Evolutionary conservation across 1,140 invertebrate species (phyloP), one percentile per base, ranked within the genome.

Genomic region (Bombus impatiens): DNA sequence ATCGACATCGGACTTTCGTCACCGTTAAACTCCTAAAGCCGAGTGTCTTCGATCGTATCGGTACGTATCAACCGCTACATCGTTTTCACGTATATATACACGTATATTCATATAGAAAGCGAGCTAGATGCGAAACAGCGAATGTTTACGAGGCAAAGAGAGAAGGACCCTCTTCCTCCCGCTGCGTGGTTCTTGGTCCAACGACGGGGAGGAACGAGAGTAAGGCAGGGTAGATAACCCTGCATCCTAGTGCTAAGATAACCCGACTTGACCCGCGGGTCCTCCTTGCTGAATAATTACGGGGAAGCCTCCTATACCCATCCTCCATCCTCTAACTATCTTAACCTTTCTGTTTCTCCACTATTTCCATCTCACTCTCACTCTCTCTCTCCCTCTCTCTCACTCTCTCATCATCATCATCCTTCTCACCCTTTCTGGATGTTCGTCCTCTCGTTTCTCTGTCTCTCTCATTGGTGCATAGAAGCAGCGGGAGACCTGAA

Each of bases 281-380:
- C 93, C 94, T 92, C 88, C 93, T 94, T 92, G 93, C 93, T 95
- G 94, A 95, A 95, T 95, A 95, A 95, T 95, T 95, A 94, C 93
- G 92, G 93, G 92, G 92, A 94, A 93, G 91, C 83, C 83, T 82
- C 44, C 87, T 84, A 83, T 87, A 76, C 88, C 87, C 86, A 84
- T 83, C 79, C 71, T 86, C 81, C 44, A 74, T 82, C 65, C 76
- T 57, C 89, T 84, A 79, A 82, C 88, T 88, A 78, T 71, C 72
- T 82, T 80, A 77, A 57, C 75, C 76, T 78, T 72, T 81, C 53
- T 76, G 59, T 89, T 76, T 62, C 62, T 77, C 76, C 74, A 83
- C 68, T 25, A 18, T 74, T 53, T 18, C 76, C 42, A 59, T 68
- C 59, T 47, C 59, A 15, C 32, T 62, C 70, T 40, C 74, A 53